Conservation (phyloP, 1,140 invertebrate species). For the Triops cancriformis region DNA sequence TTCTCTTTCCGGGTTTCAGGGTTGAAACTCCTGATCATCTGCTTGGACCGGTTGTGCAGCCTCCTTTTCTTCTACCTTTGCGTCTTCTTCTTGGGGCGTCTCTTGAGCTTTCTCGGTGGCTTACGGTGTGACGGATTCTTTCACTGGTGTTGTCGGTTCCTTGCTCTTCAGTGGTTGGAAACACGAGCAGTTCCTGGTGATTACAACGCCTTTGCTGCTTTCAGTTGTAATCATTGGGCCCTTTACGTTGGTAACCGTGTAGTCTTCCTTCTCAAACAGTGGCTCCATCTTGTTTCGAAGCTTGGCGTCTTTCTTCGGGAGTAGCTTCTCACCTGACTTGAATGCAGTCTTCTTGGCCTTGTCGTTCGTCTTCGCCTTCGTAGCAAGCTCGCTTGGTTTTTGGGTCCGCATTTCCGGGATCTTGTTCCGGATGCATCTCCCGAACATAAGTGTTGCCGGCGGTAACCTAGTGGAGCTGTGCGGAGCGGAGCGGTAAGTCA, state of each 20-base stretch:
- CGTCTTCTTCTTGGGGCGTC: background rate
- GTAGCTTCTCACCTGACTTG: background rate
- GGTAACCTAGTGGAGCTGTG: background rate
- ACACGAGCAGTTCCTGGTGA: background rate
- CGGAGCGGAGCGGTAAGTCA: background rate
- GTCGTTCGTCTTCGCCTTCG: background rate
- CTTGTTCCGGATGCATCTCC: background rate
- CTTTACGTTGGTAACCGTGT: background rate
- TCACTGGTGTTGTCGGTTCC: background rate
- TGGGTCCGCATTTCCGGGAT: background rate
- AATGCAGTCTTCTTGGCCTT: background rate
- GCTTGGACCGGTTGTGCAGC: background rate
- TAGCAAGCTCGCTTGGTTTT: background rate
- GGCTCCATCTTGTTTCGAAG: slow-evolving; percentile 10
- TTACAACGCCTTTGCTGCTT: background rate
- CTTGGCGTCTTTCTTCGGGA: background rate
- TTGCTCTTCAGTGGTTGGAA: background rate
- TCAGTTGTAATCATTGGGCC: slow-evolving; percentile 17
- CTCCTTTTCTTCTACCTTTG: background rate
- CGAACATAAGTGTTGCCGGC: background rate
- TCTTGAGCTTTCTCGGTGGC: background rate
- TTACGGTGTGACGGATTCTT: background rate
- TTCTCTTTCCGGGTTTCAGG: background rate
- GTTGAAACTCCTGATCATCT: background rate
- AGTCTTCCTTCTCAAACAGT: background rate